Base-by-base conservation (phyloP, 2,113 vertebrate genomes). In the Coracopsis vasa region DNA sequence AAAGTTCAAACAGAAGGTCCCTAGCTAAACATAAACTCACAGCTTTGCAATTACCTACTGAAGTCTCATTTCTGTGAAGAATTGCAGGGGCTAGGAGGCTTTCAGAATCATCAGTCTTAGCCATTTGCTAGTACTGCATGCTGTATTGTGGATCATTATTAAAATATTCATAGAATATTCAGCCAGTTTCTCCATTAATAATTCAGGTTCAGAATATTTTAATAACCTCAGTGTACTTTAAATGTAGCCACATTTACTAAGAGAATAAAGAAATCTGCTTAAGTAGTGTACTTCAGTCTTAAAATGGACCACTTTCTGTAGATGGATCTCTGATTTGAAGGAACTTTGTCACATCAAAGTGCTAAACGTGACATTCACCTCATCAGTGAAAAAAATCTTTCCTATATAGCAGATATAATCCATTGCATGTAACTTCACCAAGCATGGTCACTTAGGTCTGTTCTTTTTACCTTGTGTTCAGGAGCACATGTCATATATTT, bases 131-230 rank as follows among this genome's bases (percentile, higher is more conserved):
- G 62, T 62, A 51, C 53, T 95, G 62, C 80, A 51, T 67, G 64
- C 82, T 58, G 64, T 60, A 81, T 94, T 94, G 88, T 89, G 84
- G 51, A 94, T 91, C 42, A 16, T 94, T 83, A 88, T 92, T 96
- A 79, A 93, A 96, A 95, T 95, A 95, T 91, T 96, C 84, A 90
- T 90, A 50, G 90, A 95, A 70, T 91, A 92, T 95, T 95, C 85
- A 88, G 31, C 74, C 81, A 85, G 73, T 91, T 94, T 79, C 42
- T n/a, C 71, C 53, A 90, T 96, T 95, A 93, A 94, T 97, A 92
- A 95, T 96, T 87, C 81, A 94, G 51, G 13, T 85, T 87, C 19
- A 50, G 92, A 95, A 92, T 94, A 85, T 85, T 95, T 90, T 88
- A 90, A 82, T 95, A 94, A 88, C 28, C 51, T 80, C 47, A 41